These are phyloP conservation scores for Amiota mariae DNA, from an alignment of 2,888 invertebrate genomes.

Conservation along the genomic window DNA sequence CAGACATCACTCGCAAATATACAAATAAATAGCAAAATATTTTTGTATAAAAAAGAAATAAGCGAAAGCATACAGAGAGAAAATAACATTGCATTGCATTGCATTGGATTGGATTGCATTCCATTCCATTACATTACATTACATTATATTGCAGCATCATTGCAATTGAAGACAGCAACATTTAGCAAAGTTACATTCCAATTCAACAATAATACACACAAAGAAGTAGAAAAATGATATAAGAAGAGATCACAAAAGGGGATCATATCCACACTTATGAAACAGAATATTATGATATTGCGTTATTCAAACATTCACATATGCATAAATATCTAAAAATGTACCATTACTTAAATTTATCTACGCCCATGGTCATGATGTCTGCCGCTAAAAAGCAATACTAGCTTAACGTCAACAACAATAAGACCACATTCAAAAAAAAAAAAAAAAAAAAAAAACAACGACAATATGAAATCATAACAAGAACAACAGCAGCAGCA, in stretches of 20 bases:
- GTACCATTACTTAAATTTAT: too few relatives aligned
- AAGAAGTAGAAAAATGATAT: too few relatives aligned
- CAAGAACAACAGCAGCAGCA: not conserved
- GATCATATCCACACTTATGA: too few relatives aligned
- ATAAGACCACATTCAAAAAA: not conserved
- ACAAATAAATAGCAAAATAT: too few relatives aligned
- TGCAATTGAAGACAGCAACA: constrained; percentile 30
- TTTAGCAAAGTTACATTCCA: not conserved
- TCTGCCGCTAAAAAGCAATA: constrained; percentile 26
- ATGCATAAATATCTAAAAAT: too few relatives aligned
- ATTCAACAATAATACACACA: constrained; percentile 26
- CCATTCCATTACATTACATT: too few relatives aligned
- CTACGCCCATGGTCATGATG: too few relatives aligned
- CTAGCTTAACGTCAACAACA: constrained; percentile 27
- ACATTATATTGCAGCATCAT: constrained; percentile 6
- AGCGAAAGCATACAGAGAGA: constrained; percentile 20
- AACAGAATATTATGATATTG: too few relatives aligned
- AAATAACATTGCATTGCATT: not conserved
- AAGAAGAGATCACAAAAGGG: too few relatives aligned
- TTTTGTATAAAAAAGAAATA: constrained; percentile 13
- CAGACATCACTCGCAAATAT: too few relatives aligned
- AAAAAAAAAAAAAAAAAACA: constrained; percentile 19
- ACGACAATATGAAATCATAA: not conserved
- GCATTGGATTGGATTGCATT: too few relatives aligned
- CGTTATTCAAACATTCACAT: too few relatives aligned